A percentile compares a stretch with the other conserved stretches of the same genome.
Conservation (phyloP, 2,113 vertebrate species). For the Ammodytes marinus region DNA sequence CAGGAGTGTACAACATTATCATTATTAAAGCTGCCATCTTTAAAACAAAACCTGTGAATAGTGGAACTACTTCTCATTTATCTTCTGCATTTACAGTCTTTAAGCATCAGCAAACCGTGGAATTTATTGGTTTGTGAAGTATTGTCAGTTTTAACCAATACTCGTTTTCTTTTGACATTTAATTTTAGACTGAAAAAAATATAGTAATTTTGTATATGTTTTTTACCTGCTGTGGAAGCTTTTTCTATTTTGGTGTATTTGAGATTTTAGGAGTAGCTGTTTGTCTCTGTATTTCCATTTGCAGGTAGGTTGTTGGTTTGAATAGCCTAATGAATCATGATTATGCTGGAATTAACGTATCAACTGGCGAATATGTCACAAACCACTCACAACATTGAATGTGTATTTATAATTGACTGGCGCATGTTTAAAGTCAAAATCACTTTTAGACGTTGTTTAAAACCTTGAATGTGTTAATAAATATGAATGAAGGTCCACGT, state of each 20-base stretch:
- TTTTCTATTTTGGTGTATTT: not conserved
- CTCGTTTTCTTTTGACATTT: not conserved
- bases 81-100: constrained; percentile 11
- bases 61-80: constrained; percentile 7
- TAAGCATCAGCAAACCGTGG: constrained; percentile 4
- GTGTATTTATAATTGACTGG: not conserved
- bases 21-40: constrained; percentile 54
- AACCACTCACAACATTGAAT: too few relatives aligned
- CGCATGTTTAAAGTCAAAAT: not conserved
- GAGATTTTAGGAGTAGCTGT: not conserved
- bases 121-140: not conserved
- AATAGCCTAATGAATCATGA: not conserved
- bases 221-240: not conserved
- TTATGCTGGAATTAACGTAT: not conserved
- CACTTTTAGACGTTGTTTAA: not conserved
- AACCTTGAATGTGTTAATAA: constrained; percentile 31
- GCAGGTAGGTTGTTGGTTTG: not conserved
- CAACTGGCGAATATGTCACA: too few relatives aligned
- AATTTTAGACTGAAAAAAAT: not conserved
- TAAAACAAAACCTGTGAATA: constrained; percentile 32
- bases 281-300: not conserved
- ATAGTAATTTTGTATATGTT: not conserved
- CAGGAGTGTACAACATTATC: constrained; percentile 45
- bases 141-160: not conserved
- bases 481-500: constrained; percentile 25